Conservation (phyloP, 2,888 invertebrate genomes). For the Nephrotoma guestfalica region DNA sequence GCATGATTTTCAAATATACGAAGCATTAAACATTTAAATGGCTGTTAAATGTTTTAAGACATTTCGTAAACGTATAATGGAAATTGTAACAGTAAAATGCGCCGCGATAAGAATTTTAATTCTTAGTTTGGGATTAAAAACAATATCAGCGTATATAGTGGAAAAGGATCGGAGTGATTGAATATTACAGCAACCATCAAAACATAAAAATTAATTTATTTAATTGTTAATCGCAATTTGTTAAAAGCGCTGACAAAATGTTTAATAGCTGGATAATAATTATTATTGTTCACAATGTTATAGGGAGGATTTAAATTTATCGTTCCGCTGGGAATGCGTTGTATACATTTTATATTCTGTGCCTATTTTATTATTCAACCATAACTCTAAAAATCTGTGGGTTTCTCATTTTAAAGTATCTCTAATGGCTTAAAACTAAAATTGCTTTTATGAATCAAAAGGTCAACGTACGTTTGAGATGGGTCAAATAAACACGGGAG, state of each 20-base stretch:
- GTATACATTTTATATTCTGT: not conserved
- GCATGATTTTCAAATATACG: too few relatives aligned
- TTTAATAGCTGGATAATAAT: not conserved
- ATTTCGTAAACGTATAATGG: too few relatives aligned
- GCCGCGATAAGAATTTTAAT: too few relatives aligned
- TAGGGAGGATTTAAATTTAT: not conserved
- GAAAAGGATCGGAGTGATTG: not conserved
- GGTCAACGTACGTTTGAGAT: too few relatives aligned
- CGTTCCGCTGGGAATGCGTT: not conserved
- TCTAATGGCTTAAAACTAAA: too few relatives aligned
- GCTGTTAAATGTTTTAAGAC: not conserved
- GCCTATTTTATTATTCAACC: too few relatives aligned
- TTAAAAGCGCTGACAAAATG: not conserved
- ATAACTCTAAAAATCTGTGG: too few relatives aligned
- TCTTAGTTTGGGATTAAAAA: not conserved
- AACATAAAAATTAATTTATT: not conserved
- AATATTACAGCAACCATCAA: not conserved
- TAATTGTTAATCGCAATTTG: not conserved
- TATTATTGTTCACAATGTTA: not conserved
- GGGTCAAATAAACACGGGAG: too few relatives aligned
- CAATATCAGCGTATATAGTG: not conserved
- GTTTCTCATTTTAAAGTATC: too few relatives aligned
- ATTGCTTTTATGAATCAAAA: too few relatives aligned
- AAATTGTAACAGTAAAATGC: too few relatives aligned
- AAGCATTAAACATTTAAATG: not conserved